Conservation (phyloP, 2,797 vertebrate species). For the Enteromius argenteus region DNA sequence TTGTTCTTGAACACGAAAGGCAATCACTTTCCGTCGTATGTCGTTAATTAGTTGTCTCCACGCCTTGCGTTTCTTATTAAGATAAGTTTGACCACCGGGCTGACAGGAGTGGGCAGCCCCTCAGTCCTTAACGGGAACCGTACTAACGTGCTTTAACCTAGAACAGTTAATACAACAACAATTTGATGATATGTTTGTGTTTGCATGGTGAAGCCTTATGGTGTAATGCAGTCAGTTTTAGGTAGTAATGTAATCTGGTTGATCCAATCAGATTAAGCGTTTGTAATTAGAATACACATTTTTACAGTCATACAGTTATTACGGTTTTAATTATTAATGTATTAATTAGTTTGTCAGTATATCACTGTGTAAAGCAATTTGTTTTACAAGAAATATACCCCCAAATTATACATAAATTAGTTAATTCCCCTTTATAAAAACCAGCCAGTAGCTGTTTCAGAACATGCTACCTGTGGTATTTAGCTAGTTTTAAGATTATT, state of each 20-base stretch:
- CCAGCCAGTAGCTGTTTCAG: not conserved
- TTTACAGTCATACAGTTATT: not conserved
- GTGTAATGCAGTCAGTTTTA: not conserved
- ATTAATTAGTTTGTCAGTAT: not conserved
- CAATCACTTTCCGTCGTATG: constrained; percentile 7
- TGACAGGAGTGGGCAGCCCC: not conserved
- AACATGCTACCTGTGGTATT: not conserved
- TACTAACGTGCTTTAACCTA: not conserved
- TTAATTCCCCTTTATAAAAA: not conserved
- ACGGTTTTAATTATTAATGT: not conserved
- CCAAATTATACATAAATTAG: not conserved
- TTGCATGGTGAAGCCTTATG: not conserved
- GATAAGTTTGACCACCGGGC: constrained; percentile 35
- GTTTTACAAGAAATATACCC: not conserved
- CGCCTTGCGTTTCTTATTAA: constrained; percentile 11
- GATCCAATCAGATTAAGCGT: not conserved
- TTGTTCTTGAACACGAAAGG: not conserved
- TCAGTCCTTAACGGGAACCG: not conserved
- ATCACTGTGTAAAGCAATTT: not conserved
- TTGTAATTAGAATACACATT: not conserved
- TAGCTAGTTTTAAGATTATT: not conserved
- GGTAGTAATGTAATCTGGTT: not conserved
- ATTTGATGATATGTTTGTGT: not conserved
- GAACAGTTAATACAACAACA: not conserved
- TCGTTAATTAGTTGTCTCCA: constrained; percentile 21